A percentile compares a stretch with the other conserved stretches of the same genome.
Conservation (phyloP, 37 sponge, comb jelly and placozoan genomes). For the Oopsacas minuta region DNA sequence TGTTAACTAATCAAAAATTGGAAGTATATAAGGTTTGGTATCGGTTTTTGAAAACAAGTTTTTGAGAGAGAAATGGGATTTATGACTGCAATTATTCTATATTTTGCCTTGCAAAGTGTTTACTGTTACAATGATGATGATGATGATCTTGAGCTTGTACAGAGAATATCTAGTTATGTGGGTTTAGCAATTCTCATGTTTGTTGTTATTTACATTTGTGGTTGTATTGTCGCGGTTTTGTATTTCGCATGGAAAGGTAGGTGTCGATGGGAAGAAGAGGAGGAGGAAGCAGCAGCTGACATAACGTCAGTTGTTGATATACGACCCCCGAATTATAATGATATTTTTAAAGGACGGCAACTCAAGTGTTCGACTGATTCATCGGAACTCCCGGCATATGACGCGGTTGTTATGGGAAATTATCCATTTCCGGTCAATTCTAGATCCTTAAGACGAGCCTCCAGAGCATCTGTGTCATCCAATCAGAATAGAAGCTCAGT, state of each 20-base stretch:
- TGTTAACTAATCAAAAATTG: no score
- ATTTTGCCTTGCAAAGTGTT: neutral
- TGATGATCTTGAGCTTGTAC: neutral
- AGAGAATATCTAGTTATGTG: neutral
- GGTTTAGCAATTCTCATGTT: neutral
- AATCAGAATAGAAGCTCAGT: neutral
- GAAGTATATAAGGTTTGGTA: no score
- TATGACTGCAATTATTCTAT: neutral
- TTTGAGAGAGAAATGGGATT: no score
- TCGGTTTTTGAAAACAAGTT: no score
- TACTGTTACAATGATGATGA: neutral
- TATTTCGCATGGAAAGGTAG: neutral
- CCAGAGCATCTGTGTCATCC: neutral
- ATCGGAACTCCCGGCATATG: neutral
- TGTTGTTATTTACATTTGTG: neutral
- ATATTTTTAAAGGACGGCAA: neutral
- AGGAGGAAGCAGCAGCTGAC: neutral
- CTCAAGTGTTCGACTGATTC: neutral
- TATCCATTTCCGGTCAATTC: neutral
- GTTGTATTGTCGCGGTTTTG: neutral
- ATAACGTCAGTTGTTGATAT: neutral
- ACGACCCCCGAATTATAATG: neutral
- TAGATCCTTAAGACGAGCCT: neutral
- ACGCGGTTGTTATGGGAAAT: neutral
- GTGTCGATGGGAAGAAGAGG: neutral